Percentiles rank a stretch among this genome's conserved stretches.
Conservation (phyloP, 2,797 vertebrate genomes). For the Sebastes alutus region DNA sequence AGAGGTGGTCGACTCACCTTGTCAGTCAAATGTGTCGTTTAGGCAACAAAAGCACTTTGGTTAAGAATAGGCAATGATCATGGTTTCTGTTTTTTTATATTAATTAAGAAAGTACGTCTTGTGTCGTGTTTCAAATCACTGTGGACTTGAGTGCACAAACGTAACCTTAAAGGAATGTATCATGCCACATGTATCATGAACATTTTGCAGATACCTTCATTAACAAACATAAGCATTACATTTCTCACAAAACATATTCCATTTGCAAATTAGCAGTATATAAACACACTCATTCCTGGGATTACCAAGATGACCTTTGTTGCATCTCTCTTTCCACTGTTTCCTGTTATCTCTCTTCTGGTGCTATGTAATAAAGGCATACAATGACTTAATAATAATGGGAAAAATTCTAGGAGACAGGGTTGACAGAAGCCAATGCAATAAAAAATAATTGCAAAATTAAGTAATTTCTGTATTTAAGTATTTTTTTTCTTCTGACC, state of each 20-base stretch:
- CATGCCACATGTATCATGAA: too few relatives aligned
- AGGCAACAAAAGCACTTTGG: not conserved
- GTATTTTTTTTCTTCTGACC: too few relatives aligned
- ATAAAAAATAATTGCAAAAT: too few relatives aligned
- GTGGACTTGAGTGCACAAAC: not conserved
- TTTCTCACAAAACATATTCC: not conserved
- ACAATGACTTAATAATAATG: too few relatives aligned
- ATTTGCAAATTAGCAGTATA: not conserved
- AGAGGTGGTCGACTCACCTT: not conserved
- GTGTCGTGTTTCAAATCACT: not conserved
- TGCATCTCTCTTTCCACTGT: not conserved
- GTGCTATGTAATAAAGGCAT: too few relatives aligned
- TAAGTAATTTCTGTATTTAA: too few relatives aligned
- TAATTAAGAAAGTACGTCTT: not conserved
- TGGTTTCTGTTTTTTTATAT: not conserved
- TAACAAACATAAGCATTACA: not conserved
- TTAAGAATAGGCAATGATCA: not conserved
- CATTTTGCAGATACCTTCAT: not conserved
- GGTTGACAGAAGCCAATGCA: too few relatives aligned
- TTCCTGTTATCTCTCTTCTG: not conserved
- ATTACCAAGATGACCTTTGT: not conserved
- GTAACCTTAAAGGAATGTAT: not conserved
- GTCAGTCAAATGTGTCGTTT: not conserved
- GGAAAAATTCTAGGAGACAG: too few relatives aligned
- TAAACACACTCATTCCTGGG: not conserved